Percentiles rank a stretch among this genome's conserved stretches.
Conservation (phyloP, 2,888 invertebrate genomes). For the Palloptera scutellata region DNA sequence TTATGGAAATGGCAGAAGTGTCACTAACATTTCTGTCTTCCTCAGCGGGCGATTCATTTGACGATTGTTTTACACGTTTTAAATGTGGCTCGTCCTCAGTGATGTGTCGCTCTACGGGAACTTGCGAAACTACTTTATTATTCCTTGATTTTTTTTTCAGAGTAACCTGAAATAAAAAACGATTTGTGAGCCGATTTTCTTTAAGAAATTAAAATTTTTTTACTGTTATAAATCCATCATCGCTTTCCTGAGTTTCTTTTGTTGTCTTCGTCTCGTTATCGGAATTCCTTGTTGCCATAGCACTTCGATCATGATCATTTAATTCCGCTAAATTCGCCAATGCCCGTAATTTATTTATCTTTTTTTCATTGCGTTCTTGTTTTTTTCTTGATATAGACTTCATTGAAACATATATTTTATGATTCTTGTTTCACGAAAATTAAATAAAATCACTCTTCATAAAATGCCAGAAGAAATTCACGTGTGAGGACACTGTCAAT, state of each 20-base stretch:
- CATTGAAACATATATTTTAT: slow-evolving; percentile 26
- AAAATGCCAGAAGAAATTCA: too few relatives aligned
- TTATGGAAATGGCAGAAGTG: slow-evolving; percentile 26
- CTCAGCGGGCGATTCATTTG: slow-evolving; percentile 19
- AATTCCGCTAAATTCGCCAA: slow-evolving; percentile 69
- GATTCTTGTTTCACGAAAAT: too few relatives aligned
- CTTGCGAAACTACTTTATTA: slow-evolving; percentile 12
- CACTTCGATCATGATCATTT: slow-evolving; percentile 68
- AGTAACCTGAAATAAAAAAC: slow-evolving; percentile 35
- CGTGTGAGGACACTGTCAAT: too few relatives aligned
- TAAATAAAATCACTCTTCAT: too few relatives aligned
- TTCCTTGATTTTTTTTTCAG: slow-evolving; percentile 49
- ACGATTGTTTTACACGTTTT: slow-evolving; percentile 40
- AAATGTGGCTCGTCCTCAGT: slow-evolving; percentile 41
- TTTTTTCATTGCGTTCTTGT: slow-evolving; percentile 69
- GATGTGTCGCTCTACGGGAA: neutral
- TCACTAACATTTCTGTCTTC: slow-evolving; percentile 34
- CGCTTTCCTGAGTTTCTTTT: slow-evolving; percentile 29
- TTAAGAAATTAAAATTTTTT: slow-evolving; percentile 21
- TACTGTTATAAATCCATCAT: slow-evolving; percentile 51
- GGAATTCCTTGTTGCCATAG: neutral
- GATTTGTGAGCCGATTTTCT: neutral
- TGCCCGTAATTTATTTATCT: slow-evolving; percentile 72
- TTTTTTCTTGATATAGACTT: slow-evolving; percentile 65
- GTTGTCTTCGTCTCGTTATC: neutral